Evolutionary conservation across 2,888 invertebrate species (phyloP).

Genomic region (Lasioglossum zephyrum): DNA sequence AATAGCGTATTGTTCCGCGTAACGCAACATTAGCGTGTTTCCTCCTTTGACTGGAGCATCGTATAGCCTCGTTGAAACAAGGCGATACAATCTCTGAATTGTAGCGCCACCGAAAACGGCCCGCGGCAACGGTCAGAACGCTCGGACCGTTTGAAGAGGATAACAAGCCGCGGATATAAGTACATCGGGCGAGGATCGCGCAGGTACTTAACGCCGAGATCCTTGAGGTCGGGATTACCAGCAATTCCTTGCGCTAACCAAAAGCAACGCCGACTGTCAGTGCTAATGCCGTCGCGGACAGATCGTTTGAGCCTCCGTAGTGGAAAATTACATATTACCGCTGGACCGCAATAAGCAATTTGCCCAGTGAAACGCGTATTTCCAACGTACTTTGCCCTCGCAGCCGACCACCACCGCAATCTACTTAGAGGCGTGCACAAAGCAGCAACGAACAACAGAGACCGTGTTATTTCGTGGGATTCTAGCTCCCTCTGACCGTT

Average conservation of each 20-base stretch:
- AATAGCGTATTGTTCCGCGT: not conserved
- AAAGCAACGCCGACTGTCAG: constrained; percentile 34
- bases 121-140: not conserved
- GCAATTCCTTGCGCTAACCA: constrained; percentile 38
- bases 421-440: constrained; percentile 54
- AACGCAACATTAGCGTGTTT: not conserved
- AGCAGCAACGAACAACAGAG: constrained; percentile 35
- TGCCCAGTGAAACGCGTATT: constrained; percentile 50
- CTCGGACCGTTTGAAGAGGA: not conserved
- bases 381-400: constrained; percentile 50
- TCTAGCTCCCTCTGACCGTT: not conserved
- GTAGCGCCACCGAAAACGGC: not conserved
- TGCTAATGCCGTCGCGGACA: constrained; percentile 43
- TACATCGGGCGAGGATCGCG: not conserved
- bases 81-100: constrained; percentile 3
- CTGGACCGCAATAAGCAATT: constrained; percentile 61
- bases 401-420: constrained; percentile 36
- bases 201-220: constrained; percentile 10
- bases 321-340: constrained; percentile 61
- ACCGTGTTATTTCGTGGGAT: constrained; percentile 24
- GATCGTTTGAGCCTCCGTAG: constrained; percentile 51
- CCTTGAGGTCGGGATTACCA: constrained; percentile 2
- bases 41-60: not conserved
- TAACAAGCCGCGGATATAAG: constrained; percentile 20
- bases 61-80: not conserved